A percentile compares a stretch with the other conserved stretches of the same genome.
These are phyloP conservation scores for Pilophorus perplexus DNA, from an alignment of 2,888 invertebrate genomes.

Conservation along the genomic window DNA sequence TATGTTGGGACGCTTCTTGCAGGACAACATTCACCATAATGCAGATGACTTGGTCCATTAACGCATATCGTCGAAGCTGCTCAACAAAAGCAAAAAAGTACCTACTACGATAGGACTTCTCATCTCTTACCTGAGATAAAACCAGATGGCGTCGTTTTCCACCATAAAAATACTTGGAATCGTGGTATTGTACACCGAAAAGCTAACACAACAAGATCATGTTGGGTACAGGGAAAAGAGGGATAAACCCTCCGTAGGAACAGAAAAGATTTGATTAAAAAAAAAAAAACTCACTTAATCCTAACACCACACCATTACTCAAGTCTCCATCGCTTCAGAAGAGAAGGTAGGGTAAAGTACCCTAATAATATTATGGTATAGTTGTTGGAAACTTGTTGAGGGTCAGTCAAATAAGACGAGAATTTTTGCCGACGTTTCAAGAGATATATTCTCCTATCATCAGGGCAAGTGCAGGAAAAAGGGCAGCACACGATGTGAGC, in stretches of 20 bases:
- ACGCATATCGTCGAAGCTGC: background rate
- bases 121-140: background rate
- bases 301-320: too few relatives aligned
- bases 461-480: too few relatives aligned
- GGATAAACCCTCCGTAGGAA: background rate
- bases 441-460: too few relatives aligned
- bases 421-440: too few relatives aligned
- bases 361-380: too few relatives aligned
- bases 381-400: too few relatives aligned
- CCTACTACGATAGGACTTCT: background rate
- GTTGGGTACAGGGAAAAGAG: background rate
- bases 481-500: too few relatives aligned
- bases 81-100: background rate
- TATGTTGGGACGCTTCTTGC: background rate
- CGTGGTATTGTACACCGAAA: background rate
- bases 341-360: too few relatives aligned
- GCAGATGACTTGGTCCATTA: background rate
- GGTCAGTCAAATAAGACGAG: too few relatives aligned
- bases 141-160: background rate
- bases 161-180: background rate
- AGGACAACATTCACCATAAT: background rate
- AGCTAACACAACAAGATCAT: background rate
- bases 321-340: too few relatives aligned
- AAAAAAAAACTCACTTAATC: too few relatives aligned
- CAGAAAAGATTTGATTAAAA: background rate